These are phyloP conservation scores for Philhelius pedissequus DNA, from an alignment of 2,888 invertebrate genomes.

Conservation along the genomic window DNA sequence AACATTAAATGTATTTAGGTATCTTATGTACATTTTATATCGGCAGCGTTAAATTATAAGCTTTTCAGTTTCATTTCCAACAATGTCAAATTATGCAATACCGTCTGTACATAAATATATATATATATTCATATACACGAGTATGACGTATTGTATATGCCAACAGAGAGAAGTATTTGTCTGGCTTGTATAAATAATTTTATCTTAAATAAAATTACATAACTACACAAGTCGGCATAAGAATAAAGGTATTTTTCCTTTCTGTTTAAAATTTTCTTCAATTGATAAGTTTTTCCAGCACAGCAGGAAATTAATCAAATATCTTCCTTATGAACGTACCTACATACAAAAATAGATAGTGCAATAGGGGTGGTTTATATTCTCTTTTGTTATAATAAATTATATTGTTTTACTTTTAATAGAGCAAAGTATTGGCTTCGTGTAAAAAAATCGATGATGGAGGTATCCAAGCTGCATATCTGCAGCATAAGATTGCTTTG, in stretches of 20 bases:
- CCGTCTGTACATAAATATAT: background rate
- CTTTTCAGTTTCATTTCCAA: constrained; percentile 46
- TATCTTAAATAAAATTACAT: background rate
- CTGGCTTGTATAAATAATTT: background rate
- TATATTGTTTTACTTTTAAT: too few species aligned
- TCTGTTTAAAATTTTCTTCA: constrained; percentile 28
- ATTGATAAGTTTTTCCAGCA: constrained; percentile 50
- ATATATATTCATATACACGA: too few species aligned
- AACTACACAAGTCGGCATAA: constrained; percentile 12
- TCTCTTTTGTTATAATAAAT: too few species aligned
- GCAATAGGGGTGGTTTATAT: too few species aligned
- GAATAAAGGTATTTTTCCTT: background rate
- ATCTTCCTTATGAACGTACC: background rate
- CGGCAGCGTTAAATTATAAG: background rate
- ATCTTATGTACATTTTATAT: background rate
- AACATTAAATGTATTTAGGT: background rate
- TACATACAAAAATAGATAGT: too few species aligned
- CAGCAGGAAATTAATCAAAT: constrained; percentile 43
- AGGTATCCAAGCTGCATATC: too few species aligned
- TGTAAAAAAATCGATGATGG: too few species aligned
- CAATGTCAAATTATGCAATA: constrained; percentile 43
- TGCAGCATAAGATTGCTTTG: too few species aligned
- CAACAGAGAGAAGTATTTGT: constrained; percentile 8
- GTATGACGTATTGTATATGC: too few species aligned
- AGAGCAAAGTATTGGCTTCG: too few species aligned